Percentiles rank a stretch among this genome's conserved stretches.
phyloP scores from a whole-genome alignment of 2,797 vertebrate species.

The Tarsius wallacei region DNA sequence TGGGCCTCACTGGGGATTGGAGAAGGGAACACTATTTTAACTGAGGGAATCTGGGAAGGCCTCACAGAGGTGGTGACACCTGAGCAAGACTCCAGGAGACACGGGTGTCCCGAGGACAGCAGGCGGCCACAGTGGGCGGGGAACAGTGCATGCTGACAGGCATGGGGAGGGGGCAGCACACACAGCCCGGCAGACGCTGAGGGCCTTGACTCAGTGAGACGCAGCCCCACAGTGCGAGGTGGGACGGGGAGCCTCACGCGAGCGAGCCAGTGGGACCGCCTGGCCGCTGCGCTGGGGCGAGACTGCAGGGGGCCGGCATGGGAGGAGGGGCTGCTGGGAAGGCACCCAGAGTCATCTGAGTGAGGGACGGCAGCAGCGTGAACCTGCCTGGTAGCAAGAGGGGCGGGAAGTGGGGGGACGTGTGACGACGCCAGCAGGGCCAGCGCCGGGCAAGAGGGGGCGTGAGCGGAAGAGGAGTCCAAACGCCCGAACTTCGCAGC shows the following conservation, averaged over 20 bases:
- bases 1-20: too few species aligned
- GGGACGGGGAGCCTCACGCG: accelerated
- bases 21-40: not conserved
- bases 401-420: too few species aligned
- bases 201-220: not conserved
- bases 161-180: not conserved
- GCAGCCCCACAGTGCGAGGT: too few species aligned
- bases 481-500: too few species aligned
- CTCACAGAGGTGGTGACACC: not conserved
- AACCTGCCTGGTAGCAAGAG: not conserved
- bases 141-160: not conserved
- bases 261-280: accelerated
- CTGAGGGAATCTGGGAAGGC: not conserved
- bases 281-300: not conserved
- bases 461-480: not conserved
- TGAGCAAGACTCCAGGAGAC: not conserved
- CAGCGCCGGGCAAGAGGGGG: not conserved
- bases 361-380: not conserved
- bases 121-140: not conserved
- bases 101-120: not conserved
- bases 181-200: not conserved
- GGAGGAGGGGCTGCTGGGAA: not conserved
- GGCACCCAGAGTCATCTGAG: not conserved
- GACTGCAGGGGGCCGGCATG: not conserved
- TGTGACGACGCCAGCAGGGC: not conserved